These are phyloP conservation scores for Pitta sordida DNA, from an alignment of 2,113 vertebrate genomes.

Conservation along the genomic window DNA sequence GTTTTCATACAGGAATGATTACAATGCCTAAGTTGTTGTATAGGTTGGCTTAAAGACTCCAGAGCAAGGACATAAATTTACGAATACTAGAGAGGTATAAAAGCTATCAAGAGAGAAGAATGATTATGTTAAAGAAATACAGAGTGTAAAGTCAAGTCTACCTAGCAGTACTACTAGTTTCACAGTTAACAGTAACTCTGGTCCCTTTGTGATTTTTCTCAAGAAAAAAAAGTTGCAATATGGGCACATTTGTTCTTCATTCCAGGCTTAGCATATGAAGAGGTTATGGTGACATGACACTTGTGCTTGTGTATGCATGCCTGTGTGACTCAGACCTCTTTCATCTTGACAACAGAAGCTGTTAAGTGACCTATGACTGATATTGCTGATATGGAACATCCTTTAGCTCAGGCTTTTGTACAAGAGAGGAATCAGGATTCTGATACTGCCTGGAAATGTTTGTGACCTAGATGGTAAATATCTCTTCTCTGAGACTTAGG, in stretches of 20 bases:
- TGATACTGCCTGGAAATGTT: not conserved
- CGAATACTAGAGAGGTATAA: conserved; percentile 7
- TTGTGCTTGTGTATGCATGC: not conserved
- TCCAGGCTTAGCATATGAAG: not conserved
- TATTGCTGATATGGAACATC: conserved; percentile 25
- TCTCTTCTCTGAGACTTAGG: not conserved
- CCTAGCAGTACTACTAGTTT: not conserved
- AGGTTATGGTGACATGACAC: not conserved
- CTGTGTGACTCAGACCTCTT: not conserved
- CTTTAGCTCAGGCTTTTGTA: not conserved
- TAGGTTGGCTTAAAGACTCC: not conserved
- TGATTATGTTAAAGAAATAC: not conserved
- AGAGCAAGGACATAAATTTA: not conserved
- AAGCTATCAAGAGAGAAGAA: not conserved
- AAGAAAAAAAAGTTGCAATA: not conserved
- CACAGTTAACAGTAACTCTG: not conserved
- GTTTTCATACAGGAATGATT: conserved; percentile 15
- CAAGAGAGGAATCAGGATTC: not conserved
- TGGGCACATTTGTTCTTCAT: not conserved
- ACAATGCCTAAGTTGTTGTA: not conserved
- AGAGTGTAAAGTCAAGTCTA: not conserved
- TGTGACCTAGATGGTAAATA: not conserved
- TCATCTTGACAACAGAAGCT: conserved; percentile 15
- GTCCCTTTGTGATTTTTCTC: not conserved
- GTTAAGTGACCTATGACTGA: conserved; percentile 31